Evolutionary conservation across 1,140 invertebrate species (phyloP).

Genomic region (Aphidius gifuensis): DNA sequence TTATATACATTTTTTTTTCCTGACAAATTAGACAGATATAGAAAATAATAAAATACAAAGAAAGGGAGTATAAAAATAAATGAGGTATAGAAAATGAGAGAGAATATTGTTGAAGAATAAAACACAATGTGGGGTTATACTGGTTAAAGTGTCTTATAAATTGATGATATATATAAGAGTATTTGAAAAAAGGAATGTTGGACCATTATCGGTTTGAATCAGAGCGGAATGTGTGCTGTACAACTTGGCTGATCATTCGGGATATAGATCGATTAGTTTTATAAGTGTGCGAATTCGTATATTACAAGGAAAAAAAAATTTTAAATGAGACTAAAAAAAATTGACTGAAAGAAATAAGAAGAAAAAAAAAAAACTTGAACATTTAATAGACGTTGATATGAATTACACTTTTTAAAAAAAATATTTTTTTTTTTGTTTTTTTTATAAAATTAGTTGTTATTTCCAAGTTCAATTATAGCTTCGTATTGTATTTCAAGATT

Average conservation of each 20-base stretch:
- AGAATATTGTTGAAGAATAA: conserved; percentile 11
- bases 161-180: conserved; percentile 16
- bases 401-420: not conserved
- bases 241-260: conserved; percentile 15
- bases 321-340: not conserved
- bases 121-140: not conserved
- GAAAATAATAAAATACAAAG: conserved; percentile 29
- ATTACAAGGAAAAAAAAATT: conserved; percentile 6
- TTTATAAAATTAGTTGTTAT: too few species aligned
- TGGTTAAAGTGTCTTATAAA: conserved; percentile 6
- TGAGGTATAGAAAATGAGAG: not conserved
- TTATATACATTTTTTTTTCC: too few species aligned
- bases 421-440: not conserved
- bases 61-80: not conserved
- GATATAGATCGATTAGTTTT: conserved; percentile 4
- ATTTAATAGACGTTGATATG: too few species aligned
- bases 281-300: conserved; percentile 7
- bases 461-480: too few species aligned
- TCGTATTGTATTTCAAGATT: too few species aligned
- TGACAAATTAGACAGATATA: conserved; percentile 27
- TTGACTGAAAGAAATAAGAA: conserved; percentile 10
- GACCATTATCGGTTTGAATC: conserved; percentile 24
- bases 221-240: conserved; percentile 20
- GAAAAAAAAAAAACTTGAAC: not conserved
- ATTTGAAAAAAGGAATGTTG: conserved; percentile 16